A percentile compares a stretch with the other conserved stretches of the same genome.
These are phyloP conservation scores for Pyrochroa serraticornis DNA, from an alignment of 2,888 invertebrate species.

Conservation along the genomic window DNA sequence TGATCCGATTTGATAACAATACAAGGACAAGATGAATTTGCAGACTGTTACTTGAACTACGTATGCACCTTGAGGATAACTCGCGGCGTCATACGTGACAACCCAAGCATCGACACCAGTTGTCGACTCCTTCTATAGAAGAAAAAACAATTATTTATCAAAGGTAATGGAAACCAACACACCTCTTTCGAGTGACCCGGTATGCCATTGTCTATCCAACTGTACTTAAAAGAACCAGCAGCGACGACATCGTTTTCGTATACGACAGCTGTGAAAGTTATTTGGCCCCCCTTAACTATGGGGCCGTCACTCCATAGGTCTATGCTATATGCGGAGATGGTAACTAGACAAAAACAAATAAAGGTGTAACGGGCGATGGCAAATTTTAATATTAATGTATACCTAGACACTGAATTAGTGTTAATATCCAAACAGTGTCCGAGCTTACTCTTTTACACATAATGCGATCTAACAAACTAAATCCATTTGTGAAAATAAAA, in stretches of 20 bases:
- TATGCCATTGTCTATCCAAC: conserved; percentile 68
- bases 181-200: conserved; percentile 61
- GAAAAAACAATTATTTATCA: background rate
- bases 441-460: conserved; percentile 2
- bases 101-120: conserved; percentile 67
- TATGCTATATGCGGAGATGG: conserved; percentile 54
- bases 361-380: background rate
- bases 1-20: conserved; percentile 58
- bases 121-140: conserved; percentile 56
- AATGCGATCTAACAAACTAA: conserved; percentile 5
- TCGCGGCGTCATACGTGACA: conserved; percentile 62
- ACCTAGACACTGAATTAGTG: conserved; percentile 9
- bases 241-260: conserved; percentile 55
- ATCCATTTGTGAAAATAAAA: conserved; percentile 16
- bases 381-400: background rate
- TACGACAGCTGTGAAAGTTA: conserved; percentile 71
- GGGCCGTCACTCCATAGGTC: conserved; percentile 68
- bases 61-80: conserved; percentile 66
- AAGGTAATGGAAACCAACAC: conserved; percentile 28
- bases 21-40: conserved; percentile 47
- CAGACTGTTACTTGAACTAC: conserved; percentile 63
- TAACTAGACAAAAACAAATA: conserved; percentile 23
- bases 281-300: conserved; percentile 73
- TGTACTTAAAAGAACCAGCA: conserved; percentile 61
- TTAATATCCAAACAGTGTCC: conserved; percentile 6